A percentile compares a stretch with the other conserved stretches of the same genome.
Evolutionary conservation across 2,797 vertebrate genomes (phyloP).

Genomic region (Oreortyx pictus): DNA sequence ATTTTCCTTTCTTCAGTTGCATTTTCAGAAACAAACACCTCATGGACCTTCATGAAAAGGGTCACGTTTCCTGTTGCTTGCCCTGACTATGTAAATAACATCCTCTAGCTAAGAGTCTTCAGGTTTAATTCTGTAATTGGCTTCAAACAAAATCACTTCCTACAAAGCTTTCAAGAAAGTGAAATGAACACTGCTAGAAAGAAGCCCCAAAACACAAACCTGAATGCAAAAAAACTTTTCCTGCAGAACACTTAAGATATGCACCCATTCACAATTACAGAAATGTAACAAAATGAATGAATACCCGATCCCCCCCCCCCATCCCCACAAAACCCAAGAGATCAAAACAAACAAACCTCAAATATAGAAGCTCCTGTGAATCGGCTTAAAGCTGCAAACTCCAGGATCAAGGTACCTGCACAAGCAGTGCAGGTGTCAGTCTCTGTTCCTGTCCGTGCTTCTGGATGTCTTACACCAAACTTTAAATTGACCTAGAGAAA

Average conservation of each 20-base stretch:
- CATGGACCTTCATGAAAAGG: not conserved
- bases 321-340: not conserved
- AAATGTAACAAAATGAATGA: not conserved
- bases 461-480: conserved; percentile 92
- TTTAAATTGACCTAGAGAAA: conserved; percentile 92
- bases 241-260: not conserved
- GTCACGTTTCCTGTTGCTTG: not conserved
- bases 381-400: conserved; percentile 97
- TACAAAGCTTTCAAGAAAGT: not conserved
- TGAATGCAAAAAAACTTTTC: not conserved
- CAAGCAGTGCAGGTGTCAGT: conserved; percentile 98
- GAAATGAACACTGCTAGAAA: not conserved
- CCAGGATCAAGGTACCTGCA: conserved; percentile 96
- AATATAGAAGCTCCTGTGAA: conserved; percentile 95
- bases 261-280: not conserved
- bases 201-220: not conserved
- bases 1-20: not conserved
- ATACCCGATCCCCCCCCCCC: not conserved
- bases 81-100: not conserved
- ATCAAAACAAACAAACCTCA: conserved; percentile 85
- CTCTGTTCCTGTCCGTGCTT: conserved; percentile 95
- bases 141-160: not conserved
- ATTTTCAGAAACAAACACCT: not conserved
- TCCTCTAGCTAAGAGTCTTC: not conserved
- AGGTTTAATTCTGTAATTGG: not conserved